Evolutionary conservation across 2,888 invertebrate genomes (phyloP), one percentile per base, ranked within the genome.

Genomic region (Apamea crenata): DNA sequence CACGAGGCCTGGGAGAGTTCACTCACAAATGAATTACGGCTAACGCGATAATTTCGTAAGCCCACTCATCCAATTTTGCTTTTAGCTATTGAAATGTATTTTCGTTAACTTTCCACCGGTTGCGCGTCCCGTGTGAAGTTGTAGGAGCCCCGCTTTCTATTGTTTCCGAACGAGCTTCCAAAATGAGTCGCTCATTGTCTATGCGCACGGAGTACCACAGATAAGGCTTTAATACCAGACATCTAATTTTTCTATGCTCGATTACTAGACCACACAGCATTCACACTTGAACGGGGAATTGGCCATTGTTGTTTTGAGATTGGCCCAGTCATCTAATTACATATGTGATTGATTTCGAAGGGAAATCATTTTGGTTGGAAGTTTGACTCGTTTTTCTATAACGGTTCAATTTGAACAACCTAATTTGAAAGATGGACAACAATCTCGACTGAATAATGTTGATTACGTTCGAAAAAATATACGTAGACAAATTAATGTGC

Each of bases 11-110:
- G 96, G 93, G 96, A 96, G 95, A 93, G 88, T 94, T 92, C 90
- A 88, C 75, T 82, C 93, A 95, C 94, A 95, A 96, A 96, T 95
- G 95, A 96, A 95, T 96, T 94, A 95, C 93, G 87, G 90, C 89
- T 92, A 94, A 96, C 94, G 94, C 94, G 96, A 95, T 96, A 95
- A 96, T 96, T 96, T 95, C 92, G 93, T 94, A 94, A 95, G 94
- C 92, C 94, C 93, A 92, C 88, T 89, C 94, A 90, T 93, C 94
- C 95, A 96, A 96, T 96, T 96, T 95, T 93, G 92, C 91, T 93
- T 93, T 93, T 93, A 94, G 91, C 95, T 96, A 96, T 96, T 96
- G 96, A 95, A 96, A 96, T 96, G 96, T 95, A 93, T 95, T 96
- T 96, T 96, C 95, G 95, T 95, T 96, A 93, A 94, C 94, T 96